phyloP scores from a whole-genome alignment of 2,113 vertebrate genomes.

The Fukomys damarensis region DNA sequence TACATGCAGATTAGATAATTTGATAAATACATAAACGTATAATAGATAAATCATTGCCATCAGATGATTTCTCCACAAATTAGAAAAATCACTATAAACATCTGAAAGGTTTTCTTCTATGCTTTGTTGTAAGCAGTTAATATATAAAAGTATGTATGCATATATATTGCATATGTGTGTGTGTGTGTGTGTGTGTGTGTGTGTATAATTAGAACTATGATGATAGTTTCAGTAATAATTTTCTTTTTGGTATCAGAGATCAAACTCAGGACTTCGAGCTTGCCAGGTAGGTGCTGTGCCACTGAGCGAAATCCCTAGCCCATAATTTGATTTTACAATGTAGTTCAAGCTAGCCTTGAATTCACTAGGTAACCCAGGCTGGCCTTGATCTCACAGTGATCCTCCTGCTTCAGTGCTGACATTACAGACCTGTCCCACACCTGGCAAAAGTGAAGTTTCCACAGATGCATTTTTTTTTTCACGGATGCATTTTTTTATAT shows the following conservation, averaged over 20 bases:
- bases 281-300: too few species aligned
- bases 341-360: too few species aligned
- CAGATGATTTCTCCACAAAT: constrained; percentile 13
- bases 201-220: background rate
- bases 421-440: too few species aligned
- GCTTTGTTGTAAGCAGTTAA: background rate
- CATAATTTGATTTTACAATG: too few species aligned
- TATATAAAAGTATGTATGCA: background rate
- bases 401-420: too few species aligned
- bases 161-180: background rate
- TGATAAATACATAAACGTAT: constrained; percentile 43
- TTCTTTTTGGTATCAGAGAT: background rate
- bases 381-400: too few species aligned
- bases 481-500: background rate
- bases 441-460: background rate
- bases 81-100: background rate
- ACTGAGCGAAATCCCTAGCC: too few species aligned
- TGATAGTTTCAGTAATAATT: background rate
- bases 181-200: too few species aligned
- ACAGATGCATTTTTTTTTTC: background rate
- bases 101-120: background rate
- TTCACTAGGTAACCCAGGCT: too few species aligned
- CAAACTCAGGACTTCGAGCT: too few species aligned
- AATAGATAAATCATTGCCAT: constrained; percentile 12
- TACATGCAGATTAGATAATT: constrained; percentile 5